A percentile compares a stretch with the other conserved stretches of the same genome.
These are phyloP conservation scores for Podargus strigoides DNA, from an alignment of 2,797 vertebrate species.

Conservation along the genomic window DNA sequence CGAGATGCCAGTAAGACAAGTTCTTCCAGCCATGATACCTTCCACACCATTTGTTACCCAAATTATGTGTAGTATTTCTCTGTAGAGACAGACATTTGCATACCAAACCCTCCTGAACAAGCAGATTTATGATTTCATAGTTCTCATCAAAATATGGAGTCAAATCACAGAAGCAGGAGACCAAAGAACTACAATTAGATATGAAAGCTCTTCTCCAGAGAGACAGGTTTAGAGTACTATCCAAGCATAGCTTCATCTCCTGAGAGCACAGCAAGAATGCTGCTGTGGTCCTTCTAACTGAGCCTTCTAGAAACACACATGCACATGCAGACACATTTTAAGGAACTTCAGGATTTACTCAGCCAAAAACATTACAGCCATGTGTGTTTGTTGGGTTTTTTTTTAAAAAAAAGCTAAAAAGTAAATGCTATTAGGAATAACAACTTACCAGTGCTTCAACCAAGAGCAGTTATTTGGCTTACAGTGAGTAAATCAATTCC, in stretches of 20 bases:
- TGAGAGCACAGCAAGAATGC: neutral
- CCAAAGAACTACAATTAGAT: neutral
- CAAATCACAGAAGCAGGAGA: neutral
- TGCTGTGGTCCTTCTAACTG: neutral
- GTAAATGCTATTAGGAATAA: slow-evolving; percentile 34
- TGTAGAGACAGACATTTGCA: neutral
- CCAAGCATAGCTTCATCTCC: neutral
- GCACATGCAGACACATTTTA: neutral
- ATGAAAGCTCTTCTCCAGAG: neutral
- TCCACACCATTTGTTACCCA: neutral
- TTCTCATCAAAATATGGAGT: neutral
- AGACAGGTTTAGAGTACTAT: neutral
- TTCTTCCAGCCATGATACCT: neutral
- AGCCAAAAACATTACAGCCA: neutral
- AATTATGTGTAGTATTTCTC: neutral
- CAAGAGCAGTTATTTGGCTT: slow-evolving; percentile 49
- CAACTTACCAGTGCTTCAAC: slow-evolving; percentile 72
- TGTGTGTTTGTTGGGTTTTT: neutral
- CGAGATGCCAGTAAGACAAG: neutral
- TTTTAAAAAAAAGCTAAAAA: slow-evolving; percentile 4
- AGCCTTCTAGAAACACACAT: neutral
- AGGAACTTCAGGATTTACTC: neutral
- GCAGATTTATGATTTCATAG: neutral
- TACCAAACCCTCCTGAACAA: neutral
- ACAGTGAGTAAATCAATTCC: slow-evolving; percentile 44